These are phyloP conservation scores for Euura lappo DNA, from an alignment of 1,140 invertebrate genomes.

Conservation along the genomic window DNA sequence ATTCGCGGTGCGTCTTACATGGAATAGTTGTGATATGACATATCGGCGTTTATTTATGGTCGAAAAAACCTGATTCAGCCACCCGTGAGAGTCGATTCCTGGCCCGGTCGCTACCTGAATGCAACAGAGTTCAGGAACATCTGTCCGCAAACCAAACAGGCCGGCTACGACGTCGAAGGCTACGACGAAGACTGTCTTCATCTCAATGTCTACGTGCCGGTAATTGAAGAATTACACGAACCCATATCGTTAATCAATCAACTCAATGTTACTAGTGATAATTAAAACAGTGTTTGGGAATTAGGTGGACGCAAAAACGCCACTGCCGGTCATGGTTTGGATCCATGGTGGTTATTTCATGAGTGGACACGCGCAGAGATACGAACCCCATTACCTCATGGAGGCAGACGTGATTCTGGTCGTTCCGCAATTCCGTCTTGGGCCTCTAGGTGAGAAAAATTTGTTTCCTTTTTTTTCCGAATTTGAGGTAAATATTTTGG, in stretches of 20 bases:
- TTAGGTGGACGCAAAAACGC: background rate
- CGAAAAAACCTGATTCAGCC: background rate
- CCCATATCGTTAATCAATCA: too few species aligned
- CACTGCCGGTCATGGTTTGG: background rate
- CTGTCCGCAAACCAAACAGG: background rate
- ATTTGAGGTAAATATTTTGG: background rate
- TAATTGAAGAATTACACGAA: too few species aligned
- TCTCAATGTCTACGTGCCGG: background rate
- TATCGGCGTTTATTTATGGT: background rate
- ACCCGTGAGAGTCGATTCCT: background rate
- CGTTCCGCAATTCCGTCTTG: background rate
- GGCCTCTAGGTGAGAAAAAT: background rate
- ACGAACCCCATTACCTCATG: background rate
- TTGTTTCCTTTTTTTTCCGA: too few species aligned
- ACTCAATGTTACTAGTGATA: too few species aligned
- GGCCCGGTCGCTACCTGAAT: background rate
- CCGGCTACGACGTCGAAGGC: background rate
- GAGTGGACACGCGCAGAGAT: background rate
- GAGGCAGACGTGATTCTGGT: background rate
- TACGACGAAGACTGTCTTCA: slow-evolving; percentile 5
- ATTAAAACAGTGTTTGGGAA: too few species aligned
- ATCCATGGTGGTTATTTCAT: background rate
- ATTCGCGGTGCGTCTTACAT: background rate
- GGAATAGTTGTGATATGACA: background rate
- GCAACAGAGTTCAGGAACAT: background rate